Evolutionary conservation across 2,113 vertebrate genomes (phyloP).

Genomic region (Emydura subglobosa): DNA sequence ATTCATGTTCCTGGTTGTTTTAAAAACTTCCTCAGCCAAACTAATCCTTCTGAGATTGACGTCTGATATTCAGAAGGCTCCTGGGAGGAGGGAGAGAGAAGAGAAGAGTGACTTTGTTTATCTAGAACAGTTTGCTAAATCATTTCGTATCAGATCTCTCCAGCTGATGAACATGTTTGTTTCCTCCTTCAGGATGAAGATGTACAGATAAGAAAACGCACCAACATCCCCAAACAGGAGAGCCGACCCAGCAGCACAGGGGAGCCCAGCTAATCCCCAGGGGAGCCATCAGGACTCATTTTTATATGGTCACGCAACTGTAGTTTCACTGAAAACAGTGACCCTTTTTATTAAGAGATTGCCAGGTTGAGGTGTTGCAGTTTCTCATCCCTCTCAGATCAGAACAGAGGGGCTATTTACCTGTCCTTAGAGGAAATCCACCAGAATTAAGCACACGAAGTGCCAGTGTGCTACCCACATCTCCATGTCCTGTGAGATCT

Average conservation of each 20-base stretch:
- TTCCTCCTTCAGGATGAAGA: slow-evolving; percentile 61
- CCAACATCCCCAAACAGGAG: not conserved
- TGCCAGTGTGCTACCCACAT: accelerated
- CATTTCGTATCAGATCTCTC: not conserved
- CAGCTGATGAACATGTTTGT: not conserved
- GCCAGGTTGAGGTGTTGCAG: not conserved
- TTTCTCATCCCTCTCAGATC: not conserved
- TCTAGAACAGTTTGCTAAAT: not conserved
- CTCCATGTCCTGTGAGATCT: not conserved
- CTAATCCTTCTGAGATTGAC: not conserved
- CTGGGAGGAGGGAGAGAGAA: not conserved
- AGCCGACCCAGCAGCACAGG: not conserved
- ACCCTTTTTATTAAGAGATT: not conserved
- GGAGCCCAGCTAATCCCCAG: not conserved
- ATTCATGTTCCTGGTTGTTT: not conserved
- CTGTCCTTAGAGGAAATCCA: not conserved
- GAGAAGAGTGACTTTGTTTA: not conserved
- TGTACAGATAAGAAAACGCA: slow-evolving; percentile 48
- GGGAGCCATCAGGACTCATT: not conserved
- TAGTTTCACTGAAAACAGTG: not conserved
- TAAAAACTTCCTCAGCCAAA: not conserved
- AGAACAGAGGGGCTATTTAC: not conserved
- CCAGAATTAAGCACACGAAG: not conserved
- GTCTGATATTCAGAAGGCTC: not conserved
- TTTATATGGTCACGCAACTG: not conserved